phyloP scores from a whole-genome alignment of 2,797 vertebrate species.

The Gallirallus australis region DNA sequence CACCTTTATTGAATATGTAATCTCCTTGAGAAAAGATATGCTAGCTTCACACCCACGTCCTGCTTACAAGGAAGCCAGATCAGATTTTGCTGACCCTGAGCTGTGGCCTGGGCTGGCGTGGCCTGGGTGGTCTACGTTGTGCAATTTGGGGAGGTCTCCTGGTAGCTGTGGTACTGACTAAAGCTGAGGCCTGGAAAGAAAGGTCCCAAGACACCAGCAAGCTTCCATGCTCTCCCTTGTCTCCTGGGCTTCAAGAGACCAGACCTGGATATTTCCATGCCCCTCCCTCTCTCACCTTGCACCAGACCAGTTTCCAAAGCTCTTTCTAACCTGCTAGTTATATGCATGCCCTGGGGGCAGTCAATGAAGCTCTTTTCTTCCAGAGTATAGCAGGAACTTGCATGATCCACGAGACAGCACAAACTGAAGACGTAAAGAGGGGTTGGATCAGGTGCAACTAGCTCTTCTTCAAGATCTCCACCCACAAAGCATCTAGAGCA shows the following conservation, averaged over 20 bases:
- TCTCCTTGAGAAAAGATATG: background rate
- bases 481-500: background rate
- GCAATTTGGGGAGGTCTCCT: background rate
- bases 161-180: fast-evolving
- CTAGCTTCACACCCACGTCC: background rate
- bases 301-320: background rate
- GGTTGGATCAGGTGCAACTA: background rate
- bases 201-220: background rate
- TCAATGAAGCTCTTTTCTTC: background rate
- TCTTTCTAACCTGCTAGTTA: background rate
- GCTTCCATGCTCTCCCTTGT: background rate
- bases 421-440: background rate
- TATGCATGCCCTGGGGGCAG: background rate
- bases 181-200: background rate
- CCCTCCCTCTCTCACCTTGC: background rate
- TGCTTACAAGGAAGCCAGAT: background rate
- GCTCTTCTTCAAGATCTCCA: background rate
- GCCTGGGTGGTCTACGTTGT: fast-evolving
- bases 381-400: background rate
- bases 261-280: fast-evolving
- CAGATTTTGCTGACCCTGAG: background rate
- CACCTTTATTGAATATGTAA: background rate
- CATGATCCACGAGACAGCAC: too few species aligned
- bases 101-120: background rate
- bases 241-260: background rate